These are phyloP conservation scores for Tachycineta bicolor DNA, from an alignment of 2,113 vertebrate species.

Conservation along the genomic window DNA sequence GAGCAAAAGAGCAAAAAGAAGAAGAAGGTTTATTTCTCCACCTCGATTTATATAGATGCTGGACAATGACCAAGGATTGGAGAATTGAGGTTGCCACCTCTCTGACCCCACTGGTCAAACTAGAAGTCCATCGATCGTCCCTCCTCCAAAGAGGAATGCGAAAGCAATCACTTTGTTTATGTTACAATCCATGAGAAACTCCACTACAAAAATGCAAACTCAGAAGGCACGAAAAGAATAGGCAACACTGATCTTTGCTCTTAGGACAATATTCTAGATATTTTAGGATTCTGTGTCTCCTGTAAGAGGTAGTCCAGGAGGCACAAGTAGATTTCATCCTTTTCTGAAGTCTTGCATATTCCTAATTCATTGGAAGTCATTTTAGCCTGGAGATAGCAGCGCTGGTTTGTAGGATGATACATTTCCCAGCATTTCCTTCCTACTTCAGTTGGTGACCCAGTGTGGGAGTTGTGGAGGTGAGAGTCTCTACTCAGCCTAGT, in stretches of 20 bases:
- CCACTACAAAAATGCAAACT: no score
- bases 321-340: neutral
- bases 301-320: neutral
- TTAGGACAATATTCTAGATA: neutral
- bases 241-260: neutral
- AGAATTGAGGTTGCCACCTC: no score
- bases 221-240: no score
- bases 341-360: neutral
- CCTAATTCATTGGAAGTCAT: neutral
- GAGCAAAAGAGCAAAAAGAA: no score
- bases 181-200: no score
- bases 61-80: no score
- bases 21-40: no score
- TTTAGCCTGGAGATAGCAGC: neutral
- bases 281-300: neutral
- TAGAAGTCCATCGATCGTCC: no score
- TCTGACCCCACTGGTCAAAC: no score
- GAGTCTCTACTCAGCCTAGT: neutral
- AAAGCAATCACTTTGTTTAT: no score
- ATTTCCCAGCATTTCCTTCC: neutral
- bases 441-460: rapidly evolving
- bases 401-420: neutral
- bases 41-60: no score
- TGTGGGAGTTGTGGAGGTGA: neutral
- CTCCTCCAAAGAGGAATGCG: no score